These are phyloP conservation scores for Zosterops japonicus DNA, from an alignment of 2,113 vertebrate species.

Conservation along the genomic window DNA sequence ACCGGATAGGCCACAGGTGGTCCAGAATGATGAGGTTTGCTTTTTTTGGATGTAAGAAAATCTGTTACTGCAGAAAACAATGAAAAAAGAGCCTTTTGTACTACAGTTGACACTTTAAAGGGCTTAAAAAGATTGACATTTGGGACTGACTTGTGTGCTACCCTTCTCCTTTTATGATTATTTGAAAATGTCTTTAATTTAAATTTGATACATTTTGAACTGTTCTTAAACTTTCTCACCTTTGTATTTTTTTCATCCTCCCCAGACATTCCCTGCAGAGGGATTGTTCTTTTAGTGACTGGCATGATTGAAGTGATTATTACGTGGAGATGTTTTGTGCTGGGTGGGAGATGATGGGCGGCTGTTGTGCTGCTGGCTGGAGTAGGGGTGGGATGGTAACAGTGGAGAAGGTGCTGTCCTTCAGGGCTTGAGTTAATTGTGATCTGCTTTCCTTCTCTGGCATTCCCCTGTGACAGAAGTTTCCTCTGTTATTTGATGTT, in stretches of 20 bases:
- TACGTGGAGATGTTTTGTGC: neutral
- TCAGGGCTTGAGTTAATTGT: neutral
- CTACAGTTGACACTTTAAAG: neutral
- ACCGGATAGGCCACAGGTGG: neutral
- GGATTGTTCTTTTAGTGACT: neutral
- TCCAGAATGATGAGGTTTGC: neutral
- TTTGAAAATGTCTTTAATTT: neutral
- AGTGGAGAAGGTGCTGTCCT: neutral
- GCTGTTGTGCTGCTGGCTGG: neutral
- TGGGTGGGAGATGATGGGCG: neutral
- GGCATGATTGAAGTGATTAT: neutral
- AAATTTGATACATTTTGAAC: neutral
- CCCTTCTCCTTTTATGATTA: neutral
- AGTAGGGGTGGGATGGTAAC: neutral
- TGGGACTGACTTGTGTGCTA: neutral
- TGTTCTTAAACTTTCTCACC: neutral
- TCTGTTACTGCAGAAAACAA: neutral
- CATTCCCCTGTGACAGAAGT: accelerated
- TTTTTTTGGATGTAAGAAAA: neutral
- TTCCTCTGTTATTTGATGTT: accelerated
- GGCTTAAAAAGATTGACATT: neutral
- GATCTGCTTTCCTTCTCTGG: neutral
- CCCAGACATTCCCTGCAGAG: neutral
- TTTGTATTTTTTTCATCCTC: neutral
- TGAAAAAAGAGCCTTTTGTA: neutral